Percentiles rank a stretch among this genome's conserved stretches.
Evolutionary conservation across 2,113 vertebrate genomes (phyloP).

Genomic region (Notothenia coriiceps): DNA sequence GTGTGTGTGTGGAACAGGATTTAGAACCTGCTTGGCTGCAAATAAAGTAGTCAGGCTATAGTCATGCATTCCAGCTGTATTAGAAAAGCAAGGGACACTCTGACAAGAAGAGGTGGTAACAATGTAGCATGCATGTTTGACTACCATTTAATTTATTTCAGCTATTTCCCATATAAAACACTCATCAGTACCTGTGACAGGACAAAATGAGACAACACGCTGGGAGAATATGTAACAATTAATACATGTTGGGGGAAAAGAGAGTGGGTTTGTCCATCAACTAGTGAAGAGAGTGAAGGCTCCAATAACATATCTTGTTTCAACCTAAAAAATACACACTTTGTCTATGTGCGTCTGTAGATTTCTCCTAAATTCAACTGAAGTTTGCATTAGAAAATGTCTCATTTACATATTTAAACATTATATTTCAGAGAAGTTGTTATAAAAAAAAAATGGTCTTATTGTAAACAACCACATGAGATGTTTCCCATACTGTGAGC

Average conservation of each 20-base stretch:
- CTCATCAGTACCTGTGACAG: neutral
- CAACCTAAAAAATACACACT: too few relatives aligned
- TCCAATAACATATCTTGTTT: too few relatives aligned
- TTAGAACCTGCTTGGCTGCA: constrained; percentile 54
- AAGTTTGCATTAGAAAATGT: too few relatives aligned
- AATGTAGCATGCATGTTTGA: neutral
- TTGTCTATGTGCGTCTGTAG: too few relatives aligned
- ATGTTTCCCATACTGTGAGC: too few relatives aligned
- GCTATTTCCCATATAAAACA: neutral
- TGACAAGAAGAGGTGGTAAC: neutral
- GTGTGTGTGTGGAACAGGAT: constrained; percentile 27
- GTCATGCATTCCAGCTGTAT: neutral
- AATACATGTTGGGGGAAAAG: neutral
- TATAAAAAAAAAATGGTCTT: too few relatives aligned
- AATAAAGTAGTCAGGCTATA: neutral
- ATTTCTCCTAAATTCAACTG: too few relatives aligned
- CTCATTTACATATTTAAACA: too few relatives aligned
- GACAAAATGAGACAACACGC: neutral
- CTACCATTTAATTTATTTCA: neutral
- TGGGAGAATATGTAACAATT: neutral
- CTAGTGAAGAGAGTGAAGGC: neutral
- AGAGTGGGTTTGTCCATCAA: neutral
- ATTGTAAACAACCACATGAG: too few relatives aligned
- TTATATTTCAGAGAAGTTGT: too few relatives aligned
- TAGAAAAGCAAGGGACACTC: neutral